phyloP scores from a whole-genome alignment of 1,140 invertebrate species.

The Leptinotarsa texana region DNA sequence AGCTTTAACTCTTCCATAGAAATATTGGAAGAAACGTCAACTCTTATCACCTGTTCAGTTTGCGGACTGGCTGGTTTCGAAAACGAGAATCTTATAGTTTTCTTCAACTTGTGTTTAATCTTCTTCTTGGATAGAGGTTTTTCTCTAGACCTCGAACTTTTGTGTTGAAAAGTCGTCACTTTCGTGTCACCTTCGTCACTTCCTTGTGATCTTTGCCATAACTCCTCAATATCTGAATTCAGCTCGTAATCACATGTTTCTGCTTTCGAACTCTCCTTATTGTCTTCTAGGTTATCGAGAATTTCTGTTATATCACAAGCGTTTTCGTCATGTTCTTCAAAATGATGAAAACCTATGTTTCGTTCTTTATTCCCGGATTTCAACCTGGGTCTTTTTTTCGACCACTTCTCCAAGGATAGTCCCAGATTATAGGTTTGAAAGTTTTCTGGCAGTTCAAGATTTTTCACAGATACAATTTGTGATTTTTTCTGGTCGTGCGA shows the following conservation, averaged over 20 bases:
- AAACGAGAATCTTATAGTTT: constrained; percentile 47
- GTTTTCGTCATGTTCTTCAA: constrained; percentile 25
- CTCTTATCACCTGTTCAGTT: constrained; percentile 52
- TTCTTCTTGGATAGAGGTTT: constrained; percentile 1
- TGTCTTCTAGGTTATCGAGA: constrained; percentile 11
- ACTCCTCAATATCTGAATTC: constrained; percentile 37
- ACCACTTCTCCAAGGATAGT: constrained; percentile 39
- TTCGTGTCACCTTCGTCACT: background rate
- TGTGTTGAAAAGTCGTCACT: background rate
- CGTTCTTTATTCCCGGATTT: constrained; percentile 5
- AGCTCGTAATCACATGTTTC: constrained; percentile 2
- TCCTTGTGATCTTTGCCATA: constrained; percentile 30
- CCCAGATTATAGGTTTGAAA: constrained; percentile 33
- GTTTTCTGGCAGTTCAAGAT: constrained; percentile 33
- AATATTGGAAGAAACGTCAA: constrained; percentile 51
- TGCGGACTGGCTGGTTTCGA: constrained; percentile 50
- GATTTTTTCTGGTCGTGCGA: background rate
- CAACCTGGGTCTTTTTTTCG: constrained; percentile 38
- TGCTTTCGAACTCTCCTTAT: background rate
- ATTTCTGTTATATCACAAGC: constrained; percentile 31
- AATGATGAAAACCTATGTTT: background rate
- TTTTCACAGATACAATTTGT: constrained; percentile 30
- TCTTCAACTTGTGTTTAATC: constrained; percentile 39
- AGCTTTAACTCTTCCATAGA: constrained; percentile 30
- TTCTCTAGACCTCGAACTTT: background rate